phyloP scores from a whole-genome alignment of 2,888 invertebrate genomes.

The Megaustenia siamemsis region DNA sequence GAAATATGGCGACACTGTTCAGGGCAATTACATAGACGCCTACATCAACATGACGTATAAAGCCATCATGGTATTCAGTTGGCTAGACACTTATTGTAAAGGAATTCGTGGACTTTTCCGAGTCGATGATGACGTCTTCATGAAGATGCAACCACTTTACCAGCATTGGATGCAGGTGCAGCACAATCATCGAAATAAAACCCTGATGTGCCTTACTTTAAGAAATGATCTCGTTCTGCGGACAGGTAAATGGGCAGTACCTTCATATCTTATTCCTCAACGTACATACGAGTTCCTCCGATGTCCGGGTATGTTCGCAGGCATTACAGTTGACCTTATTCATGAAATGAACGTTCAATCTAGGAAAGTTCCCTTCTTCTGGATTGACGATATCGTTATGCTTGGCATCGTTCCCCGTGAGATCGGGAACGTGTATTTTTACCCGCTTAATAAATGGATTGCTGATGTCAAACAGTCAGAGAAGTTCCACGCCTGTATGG shows the following conservation, averaged over 20 bases:
- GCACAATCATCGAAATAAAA: not conserved
- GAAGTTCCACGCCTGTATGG: not conserved
- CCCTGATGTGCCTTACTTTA: not conserved
- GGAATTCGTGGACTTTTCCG: constrained; percentile 11
- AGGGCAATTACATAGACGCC: constrained; percentile 19
- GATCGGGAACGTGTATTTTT: constrained; percentile 61
- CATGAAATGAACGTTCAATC: constrained; percentile 69
- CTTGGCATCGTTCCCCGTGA: constrained; percentile 74
- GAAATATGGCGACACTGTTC: constrained; percentile 8
- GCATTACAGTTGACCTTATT: constrained; percentile 71
- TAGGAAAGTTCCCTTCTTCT: constrained; percentile 75
- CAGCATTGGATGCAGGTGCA: not conserved
- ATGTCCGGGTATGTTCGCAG: constrained; percentile 75
- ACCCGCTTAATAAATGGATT: not conserved
- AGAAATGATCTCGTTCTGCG: constrained; percentile 6
- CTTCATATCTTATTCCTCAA: constrained; percentile 28
- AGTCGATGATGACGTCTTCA: constrained; percentile 36
- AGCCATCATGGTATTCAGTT: constrained; percentile 25
- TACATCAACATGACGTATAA: constrained; percentile 42
- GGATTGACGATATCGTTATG: constrained; percentile 79
- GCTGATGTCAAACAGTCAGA: not conserved
- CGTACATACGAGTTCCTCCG: constrained; percentile 71
- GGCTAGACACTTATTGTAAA: constrained; percentile 2
- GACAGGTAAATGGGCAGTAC: constrained; percentile 30
- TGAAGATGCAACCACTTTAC: not conserved